Evolutionary conservation across 2,797 vertebrate species (phyloP), one percentile per base, ranked within the genome.

Genomic region (Diplodus sargus): DNA sequence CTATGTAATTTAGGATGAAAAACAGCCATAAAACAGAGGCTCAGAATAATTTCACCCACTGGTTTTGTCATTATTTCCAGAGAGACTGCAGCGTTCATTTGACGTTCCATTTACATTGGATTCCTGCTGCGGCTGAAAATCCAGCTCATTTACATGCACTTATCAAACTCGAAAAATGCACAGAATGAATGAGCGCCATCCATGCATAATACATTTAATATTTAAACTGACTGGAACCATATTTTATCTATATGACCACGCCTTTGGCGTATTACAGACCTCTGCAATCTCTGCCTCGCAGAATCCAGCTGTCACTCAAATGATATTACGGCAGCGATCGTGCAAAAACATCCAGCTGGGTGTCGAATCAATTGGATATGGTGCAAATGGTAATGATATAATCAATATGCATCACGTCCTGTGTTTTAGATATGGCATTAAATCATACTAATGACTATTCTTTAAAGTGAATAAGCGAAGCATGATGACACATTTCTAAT

Each of bases 131-230:
- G 72, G 68, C 42, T 65, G 84, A 68, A 78, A 87, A 81, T 81
- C 80, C 87, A 82, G 30, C 83, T 88, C 78, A 91, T 91, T 91
- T 87, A 87, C 86, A 87, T 83, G 73, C 81, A 84, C 56, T 91
- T 86, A 90, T 91, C 83, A 88, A 89, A 89, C 78, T 76, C 20
- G 7, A 81, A 85, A 85, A 87, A 90, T 13, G 58, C 74, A 79
- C 85, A 72, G 78, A 87, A 91, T 82, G 71, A 93, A 91, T 75
- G 71, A 86, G 80, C 87, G 75, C 74, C 69, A 73, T 69, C 72
- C 83, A 89, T 90, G 89, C 88, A 91, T 91, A 91, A 93, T 93
- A 90, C 79, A 91, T 92, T 91, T 91, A 89, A 93, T 90, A 90
- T 92, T 89, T 79, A 84, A 91, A 89, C 91, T 79, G 76, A 87